A percentile compares a stretch with the other conserved stretches of the same genome.
Conservation (phyloP, 2,113 vertebrate species). For the Isichthys henryi region DNA sequence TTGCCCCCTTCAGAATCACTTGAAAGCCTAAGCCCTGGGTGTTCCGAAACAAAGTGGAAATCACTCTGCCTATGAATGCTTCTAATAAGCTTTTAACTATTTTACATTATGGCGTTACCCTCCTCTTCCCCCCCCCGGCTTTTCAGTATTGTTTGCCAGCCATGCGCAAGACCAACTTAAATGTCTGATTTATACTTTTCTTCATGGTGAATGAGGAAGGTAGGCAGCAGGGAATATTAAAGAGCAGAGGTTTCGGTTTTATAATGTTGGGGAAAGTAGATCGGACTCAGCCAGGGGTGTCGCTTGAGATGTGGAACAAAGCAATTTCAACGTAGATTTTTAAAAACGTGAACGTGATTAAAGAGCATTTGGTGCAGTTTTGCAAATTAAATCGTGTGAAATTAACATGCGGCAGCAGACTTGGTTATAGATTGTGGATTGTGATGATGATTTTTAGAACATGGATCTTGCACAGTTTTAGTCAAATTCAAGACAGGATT, state of each 20-base stretch:
- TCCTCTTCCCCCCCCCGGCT: constrained; percentile 42
- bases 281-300: constrained; percentile 26
- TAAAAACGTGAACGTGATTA: neutral
- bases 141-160: constrained; percentile 56
- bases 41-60: constrained; percentile 88
- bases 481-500: neutral
- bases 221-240: constrained; percentile 52
- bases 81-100: constrained; percentile 97
- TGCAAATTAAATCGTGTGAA: neutral
- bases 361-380: neutral
- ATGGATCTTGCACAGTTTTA: neutral
- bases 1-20: constrained; percentile 87
- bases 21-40: constrained; percentile 89
- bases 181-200: constrained; percentile 86
- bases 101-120: constrained; percentile 72
- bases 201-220: constrained; percentile 72
- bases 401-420: neutral
- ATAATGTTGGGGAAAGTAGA: constrained; percentile 52
- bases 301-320: neutral
- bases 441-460: neutral
- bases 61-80: constrained; percentile 80
- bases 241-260: constrained; percentile 63
- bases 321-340: neutral
- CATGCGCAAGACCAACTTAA: constrained; percentile 63
- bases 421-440: neutral